Percentiles rank a stretch among this genome's conserved stretches.
phyloP scores from a whole-genome alignment of 2,797 vertebrate species.

The Schizopygopsis malacanthus region DNA sequence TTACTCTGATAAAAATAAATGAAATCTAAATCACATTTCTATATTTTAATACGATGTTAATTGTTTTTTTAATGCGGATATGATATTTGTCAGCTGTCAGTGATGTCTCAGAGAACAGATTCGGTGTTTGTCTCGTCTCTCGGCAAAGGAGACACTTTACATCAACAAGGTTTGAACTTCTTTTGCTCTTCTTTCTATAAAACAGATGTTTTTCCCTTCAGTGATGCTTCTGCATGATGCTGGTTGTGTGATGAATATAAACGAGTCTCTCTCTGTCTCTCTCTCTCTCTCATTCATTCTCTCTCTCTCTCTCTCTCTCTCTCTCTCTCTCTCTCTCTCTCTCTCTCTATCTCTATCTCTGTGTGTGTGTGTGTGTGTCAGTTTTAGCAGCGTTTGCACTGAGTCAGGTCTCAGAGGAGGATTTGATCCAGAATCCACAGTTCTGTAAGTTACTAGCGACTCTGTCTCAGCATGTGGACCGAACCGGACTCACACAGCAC shows the following conservation, averaged over 20 bases:
- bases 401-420: constrained; percentile 80
- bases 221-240: background rate
- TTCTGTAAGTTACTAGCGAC: constrained; percentile 82
- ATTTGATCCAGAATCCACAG: constrained; percentile 80
- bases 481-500: constrained; percentile 76
- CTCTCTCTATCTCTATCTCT: constrained; percentile 2
- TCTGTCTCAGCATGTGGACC: constrained; percentile 80
- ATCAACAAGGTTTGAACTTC: constrained; percentile 69
- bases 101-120: constrained; percentile 67
- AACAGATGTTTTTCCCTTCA: background rate
- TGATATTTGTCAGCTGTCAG: background rate
- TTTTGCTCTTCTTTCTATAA: background rate
- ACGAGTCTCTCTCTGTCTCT: constrained; percentile 2
- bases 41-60: no score
- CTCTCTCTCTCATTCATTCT: no score
- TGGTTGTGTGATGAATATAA: background rate
- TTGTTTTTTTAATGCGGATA: background rate
- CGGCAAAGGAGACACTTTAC: constrained; percentile 69
- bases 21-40: accelerated
- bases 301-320: no score
- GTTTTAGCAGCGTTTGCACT: constrained; percentile 79
- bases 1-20: background rate
- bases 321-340: constrained; percentile 8
- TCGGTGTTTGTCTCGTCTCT: constrained; percentile 54
- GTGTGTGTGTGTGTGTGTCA: constrained; percentile 27